These are phyloP conservation scores for Mycteria americana DNA, from an alignment of 2,797 vertebrate genomes.

Conservation along the genomic window DNA sequence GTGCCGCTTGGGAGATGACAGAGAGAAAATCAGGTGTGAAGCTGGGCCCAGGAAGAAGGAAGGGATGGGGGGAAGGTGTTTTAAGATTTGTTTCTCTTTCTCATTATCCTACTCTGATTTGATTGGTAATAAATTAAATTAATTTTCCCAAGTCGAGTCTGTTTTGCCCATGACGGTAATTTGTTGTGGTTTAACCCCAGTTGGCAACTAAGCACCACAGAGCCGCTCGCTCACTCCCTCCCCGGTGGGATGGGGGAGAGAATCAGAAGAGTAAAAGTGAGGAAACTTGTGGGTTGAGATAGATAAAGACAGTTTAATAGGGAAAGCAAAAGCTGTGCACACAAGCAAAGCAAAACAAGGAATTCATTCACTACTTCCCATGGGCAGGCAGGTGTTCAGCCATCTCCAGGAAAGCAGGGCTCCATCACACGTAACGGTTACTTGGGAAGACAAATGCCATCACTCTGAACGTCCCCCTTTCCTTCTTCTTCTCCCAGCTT, in stretches of 20 bases:
- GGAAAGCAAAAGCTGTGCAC: background rate
- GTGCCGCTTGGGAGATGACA: fast-evolving
- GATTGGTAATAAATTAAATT: background rate
- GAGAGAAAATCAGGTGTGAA: background rate
- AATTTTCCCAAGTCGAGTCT: background rate
- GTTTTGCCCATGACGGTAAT: background rate
- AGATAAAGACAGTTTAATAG: background rate
- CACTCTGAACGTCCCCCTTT: background rate
- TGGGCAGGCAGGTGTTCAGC: background rate
- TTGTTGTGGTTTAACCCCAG: background rate
- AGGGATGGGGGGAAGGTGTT: fast-evolving
- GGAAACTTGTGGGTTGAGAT: background rate
- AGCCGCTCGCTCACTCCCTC: background rate
- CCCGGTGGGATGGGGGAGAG: background rate
- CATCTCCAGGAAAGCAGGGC: background rate
- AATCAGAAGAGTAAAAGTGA: background rate
- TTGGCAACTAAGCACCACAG: background rate
- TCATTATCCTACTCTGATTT: background rate
- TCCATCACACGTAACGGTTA: fast-evolving
- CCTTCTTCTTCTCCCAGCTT: background rate
- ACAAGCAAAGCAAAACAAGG: background rate
- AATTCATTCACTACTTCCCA: background rate
- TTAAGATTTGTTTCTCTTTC: background rate
- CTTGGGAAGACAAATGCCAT: background rate
- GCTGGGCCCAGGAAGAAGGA: fast-evolving